phyloP scores from a whole-genome alignment of 2,797 vertebrate genomes.

The Gambelia wislizenii region DNA sequence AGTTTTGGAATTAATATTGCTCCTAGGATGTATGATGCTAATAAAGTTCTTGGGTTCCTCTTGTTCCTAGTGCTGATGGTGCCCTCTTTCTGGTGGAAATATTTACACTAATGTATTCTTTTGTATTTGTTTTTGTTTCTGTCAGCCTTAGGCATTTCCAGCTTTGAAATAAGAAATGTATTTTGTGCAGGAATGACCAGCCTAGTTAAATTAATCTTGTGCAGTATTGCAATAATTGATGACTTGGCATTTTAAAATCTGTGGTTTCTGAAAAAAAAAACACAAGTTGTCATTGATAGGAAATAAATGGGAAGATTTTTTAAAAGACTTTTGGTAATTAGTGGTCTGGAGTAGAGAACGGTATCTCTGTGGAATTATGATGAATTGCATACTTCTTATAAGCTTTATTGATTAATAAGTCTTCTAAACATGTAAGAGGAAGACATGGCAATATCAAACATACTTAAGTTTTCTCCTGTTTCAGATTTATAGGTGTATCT shows the following conservation, averaged over 20 bases:
- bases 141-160: background rate
- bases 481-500: conserved; percentile 70
- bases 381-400: conserved; percentile 68
- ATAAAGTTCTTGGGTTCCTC: background rate
- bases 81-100: background rate
- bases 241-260: conserved; percentile 19
- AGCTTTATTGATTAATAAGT: conserved; percentile 68
- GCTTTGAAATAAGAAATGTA: background rate
- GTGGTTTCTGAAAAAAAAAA: conserved; percentile 25
- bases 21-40: background rate
- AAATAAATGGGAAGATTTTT: conserved; percentile 23
- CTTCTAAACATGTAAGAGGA: conserved; percentile 57
- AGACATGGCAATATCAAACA: conserved; percentile 61
- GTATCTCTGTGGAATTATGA: conserved; percentile 63
- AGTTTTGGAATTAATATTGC: background rate
- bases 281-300: conserved; percentile 38
- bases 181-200: conserved; percentile 1
- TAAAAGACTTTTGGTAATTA: conserved; percentile 50
- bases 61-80: background rate
- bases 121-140: background rate
- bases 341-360: conserved; percentile 38
- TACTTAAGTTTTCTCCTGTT: conserved; percentile 64
- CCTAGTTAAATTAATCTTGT: conserved; percentile 11
- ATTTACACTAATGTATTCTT: background rate
- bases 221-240: conserved; percentile 29